Percentiles rank a stretch among this genome's conserved stretches.
phyloP scores from a whole-genome alignment of 2,113 vertebrate species.

The Corythornis vintsioides region DNA sequence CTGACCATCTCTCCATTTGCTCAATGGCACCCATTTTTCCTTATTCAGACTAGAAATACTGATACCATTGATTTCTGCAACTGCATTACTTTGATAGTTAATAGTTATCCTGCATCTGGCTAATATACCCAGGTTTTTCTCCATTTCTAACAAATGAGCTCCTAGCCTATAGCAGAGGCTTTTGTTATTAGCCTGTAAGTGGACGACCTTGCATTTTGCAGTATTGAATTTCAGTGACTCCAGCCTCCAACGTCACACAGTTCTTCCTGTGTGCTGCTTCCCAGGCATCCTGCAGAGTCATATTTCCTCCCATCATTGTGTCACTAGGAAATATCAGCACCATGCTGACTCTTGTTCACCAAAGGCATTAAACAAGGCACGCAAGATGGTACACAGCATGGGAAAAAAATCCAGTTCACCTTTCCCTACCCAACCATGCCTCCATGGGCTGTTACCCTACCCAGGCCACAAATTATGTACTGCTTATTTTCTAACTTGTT shows the following conservation, averaged over 20 bases:
- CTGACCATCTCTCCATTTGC: background rate
- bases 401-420: background rate
- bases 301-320: background rate
- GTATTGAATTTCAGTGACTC: conserved; percentile 63
- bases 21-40: background rate
- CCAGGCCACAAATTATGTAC: background rate
- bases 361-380: background rate
- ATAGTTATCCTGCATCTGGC: conserved; percentile 15
- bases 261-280: conserved; percentile 25
- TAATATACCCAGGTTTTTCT: conserved; percentile 21
- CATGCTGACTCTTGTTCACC: background rate
- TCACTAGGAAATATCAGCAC: background rate
- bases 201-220: conserved; percentile 54
- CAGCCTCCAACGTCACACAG: background rate
- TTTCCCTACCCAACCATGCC: background rate
- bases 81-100: background rate
- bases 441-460: background rate
- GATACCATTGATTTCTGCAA: background rate
- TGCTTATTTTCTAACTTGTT: background rate
- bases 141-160: conserved; percentile 42
- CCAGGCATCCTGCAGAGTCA: background rate
- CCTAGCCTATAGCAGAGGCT: conserved; percentile 9
- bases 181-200: conserved; percentile 20
- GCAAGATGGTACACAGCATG: background rate
- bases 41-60: background rate